phyloP scores from a whole-genome alignment of 1,140 invertebrate species.

The Contarinia nasturtii region DNA sequence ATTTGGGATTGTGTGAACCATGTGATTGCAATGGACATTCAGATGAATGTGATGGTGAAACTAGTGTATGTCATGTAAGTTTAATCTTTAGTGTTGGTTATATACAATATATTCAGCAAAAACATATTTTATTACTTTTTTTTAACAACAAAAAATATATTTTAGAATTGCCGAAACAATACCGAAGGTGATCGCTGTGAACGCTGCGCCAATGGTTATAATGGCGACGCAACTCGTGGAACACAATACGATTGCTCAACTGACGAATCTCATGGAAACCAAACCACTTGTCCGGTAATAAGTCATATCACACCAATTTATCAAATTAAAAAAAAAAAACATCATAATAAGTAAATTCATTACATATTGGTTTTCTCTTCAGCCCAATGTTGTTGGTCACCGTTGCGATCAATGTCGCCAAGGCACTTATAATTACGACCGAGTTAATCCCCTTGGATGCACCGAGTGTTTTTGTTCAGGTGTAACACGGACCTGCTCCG shows the following conservation, averaged over 20 bases:
- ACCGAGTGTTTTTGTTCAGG: conserved; percentile 84
- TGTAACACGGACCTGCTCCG: conserved; percentile 50
- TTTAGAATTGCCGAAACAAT: conserved; percentile 66
- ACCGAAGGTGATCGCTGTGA: conserved; percentile 77
- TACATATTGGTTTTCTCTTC: too few species aligned
- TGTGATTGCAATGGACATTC: conserved; percentile 79
- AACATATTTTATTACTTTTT: too few species aligned
- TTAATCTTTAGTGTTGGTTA: too few species aligned
- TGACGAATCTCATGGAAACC: conserved; percentile 23
- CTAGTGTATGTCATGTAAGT: conserved; percentile 61
- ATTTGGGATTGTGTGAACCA: conserved; percentile 58
- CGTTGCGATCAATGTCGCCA: conserved; percentile 61
- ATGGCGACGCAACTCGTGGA: conserved; percentile 33
- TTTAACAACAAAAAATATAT: too few species aligned
- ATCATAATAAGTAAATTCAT: conserved; percentile 5
- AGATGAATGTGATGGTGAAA: conserved; percentile 63
- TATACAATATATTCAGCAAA: conserved; percentile 9
- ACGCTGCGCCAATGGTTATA: conserved; percentile 56
- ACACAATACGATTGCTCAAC: conserved; percentile 25
- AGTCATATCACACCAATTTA: too few species aligned
- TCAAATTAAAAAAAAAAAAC: background rate
- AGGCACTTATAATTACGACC: conserved; percentile 66
- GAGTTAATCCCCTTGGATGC: conserved; percentile 62
- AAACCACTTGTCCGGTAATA: conserved; percentile 31
- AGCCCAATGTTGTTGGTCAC: conserved; percentile 57